Evolutionary conservation across 2,888 invertebrate genomes (phyloP), one percentile per base, ranked within the genome.

Genomic region (Thysanoteuthis rhombus): DNA sequence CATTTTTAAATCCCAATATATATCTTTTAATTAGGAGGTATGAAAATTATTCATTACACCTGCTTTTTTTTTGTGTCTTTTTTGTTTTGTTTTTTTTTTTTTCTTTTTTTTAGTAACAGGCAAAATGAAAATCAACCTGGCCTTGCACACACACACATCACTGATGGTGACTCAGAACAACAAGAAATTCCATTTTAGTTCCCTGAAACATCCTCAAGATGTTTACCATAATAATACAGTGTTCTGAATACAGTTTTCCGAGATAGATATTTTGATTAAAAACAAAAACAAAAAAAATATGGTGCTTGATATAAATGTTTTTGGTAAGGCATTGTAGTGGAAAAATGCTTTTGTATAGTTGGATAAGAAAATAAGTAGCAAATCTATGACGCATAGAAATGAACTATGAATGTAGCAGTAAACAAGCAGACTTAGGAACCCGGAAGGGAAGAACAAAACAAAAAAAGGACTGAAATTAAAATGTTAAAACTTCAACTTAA

Each of bases 1-100:
- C 28, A 45, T 92, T 92, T 92, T 92, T 45, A 92, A 92, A 92
- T 92, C 92, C 45, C 92, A 92, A 40, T 32, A 92, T 45, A 45
- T 42, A 52, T n/a, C 36, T 75, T 75, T 75, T 75, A n/a, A n/a
- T 75, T n/a, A 75, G 8, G n/a, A 75, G 75, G 75, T 75, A 75
- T 75, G 25, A 75, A 36, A 75, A 75, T 58, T 58, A 28, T 36
- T 75, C 75, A 75, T 75, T 75, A n/a, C 36, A 75, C 75, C 75
- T 75, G 75, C 32, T 32, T 32, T 58, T 58, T 32, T 28, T 32
- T 58, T 28, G 3, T n/a, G n/a, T n/a, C n/a, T n/a, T n/a, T n/a
- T n/a, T n/a, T n/a, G n/a, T 75, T 22, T 52, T 75, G 12, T 75
- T 75, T 16, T 19, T 36, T 52, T 25, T 25, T 52, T 52, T 75